These are phyloP conservation scores for Hippocampus guttulatus DNA, from an alignment of 2,113 vertebrate genomes.

Conservation along the genomic window DNA sequence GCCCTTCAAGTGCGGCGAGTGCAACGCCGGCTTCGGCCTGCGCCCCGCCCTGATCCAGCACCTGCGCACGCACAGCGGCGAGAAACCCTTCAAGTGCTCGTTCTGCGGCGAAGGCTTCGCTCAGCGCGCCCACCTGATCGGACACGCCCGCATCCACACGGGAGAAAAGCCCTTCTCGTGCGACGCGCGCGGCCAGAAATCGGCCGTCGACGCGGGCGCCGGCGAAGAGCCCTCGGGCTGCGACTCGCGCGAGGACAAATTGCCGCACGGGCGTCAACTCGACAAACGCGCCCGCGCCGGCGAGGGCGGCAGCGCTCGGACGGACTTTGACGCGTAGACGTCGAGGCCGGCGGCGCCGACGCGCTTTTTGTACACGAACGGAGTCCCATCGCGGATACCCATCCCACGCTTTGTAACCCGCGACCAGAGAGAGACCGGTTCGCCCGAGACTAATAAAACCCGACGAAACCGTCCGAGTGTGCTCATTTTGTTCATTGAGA, in stretches of 20 bases:
- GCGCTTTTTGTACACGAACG: neutral
- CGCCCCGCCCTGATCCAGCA: neutral
- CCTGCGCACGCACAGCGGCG: neutral
- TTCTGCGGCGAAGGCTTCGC: slow-evolving; percentile 4
- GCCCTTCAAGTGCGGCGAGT: neutral
- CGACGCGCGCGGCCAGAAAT: neutral
- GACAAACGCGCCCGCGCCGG: neutral
- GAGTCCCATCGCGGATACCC: neutral
- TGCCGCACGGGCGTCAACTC: neutral
- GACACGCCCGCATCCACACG: neutral
- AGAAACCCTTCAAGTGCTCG: neutral
- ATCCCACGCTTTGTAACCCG: too few species aligned
- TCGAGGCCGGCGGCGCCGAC: too few species aligned
- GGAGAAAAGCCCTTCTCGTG: neutral
- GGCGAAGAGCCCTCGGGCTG: neutral
- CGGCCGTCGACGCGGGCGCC: neutral
- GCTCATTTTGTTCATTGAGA: too few species aligned
- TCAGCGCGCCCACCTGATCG: neutral
- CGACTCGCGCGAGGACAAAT: neutral
- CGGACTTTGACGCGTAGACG: neutral
- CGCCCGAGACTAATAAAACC: neutral
- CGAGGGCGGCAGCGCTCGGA: neutral
- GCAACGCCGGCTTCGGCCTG: neutral
- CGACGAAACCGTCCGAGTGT: too few species aligned
- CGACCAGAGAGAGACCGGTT: too few species aligned